Percentiles rank a stretch among this genome's conserved stretches.
Evolutionary conservation across 2,113 vertebrate genomes (phyloP).

Genomic region (Oryzias woworae): DNA sequence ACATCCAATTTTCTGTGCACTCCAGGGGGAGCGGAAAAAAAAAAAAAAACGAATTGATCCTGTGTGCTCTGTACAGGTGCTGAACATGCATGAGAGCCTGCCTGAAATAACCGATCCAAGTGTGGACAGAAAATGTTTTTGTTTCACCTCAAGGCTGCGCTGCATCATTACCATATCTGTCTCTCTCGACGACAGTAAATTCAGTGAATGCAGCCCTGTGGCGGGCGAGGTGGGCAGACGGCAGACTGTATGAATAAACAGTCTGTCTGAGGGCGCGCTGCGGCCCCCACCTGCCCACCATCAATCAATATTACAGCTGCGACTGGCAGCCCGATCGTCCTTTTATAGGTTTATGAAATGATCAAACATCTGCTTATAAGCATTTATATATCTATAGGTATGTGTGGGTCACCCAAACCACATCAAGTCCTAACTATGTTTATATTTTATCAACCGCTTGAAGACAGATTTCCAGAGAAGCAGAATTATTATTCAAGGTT

Average conservation of each 20-base stretch:
- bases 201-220: constrained; percentile 58
- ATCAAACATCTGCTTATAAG: constrained; percentile 78
- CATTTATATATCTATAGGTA: constrained; percentile 54
- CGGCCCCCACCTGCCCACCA: constrained; percentile 74
- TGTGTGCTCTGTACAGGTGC: constrained; percentile 6
- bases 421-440: constrained; percentile 32
- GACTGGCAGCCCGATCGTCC: constrained; percentile 71
- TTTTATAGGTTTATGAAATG: constrained; percentile 75
- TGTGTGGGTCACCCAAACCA: constrained; percentile 60
- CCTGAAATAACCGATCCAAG: constrained; percentile 27
- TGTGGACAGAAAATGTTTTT: constrained; percentile 60
- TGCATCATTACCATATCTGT: constrained; percentile 66
- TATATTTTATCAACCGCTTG: neutral
- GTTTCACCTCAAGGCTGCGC: constrained; percentile 52
- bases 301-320: constrained; percentile 77
- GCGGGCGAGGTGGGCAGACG: constrained; percentile 67
- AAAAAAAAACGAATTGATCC: constrained; percentile 52
- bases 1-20: constrained; percentile 58
- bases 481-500: constrained; percentile 29
- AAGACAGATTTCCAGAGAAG: constrained; percentile 12
- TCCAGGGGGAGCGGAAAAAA: constrained; percentile 31
- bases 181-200: constrained; percentile 69
- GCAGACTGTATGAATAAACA: constrained; percentile 76
- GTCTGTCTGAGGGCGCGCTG: constrained; percentile 66
- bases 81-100: constrained; percentile 27